These are phyloP conservation scores for Noctilio leporinus DNA, from an alignment of 2,113 vertebrate species.

Conservation along the genomic window DNA sequence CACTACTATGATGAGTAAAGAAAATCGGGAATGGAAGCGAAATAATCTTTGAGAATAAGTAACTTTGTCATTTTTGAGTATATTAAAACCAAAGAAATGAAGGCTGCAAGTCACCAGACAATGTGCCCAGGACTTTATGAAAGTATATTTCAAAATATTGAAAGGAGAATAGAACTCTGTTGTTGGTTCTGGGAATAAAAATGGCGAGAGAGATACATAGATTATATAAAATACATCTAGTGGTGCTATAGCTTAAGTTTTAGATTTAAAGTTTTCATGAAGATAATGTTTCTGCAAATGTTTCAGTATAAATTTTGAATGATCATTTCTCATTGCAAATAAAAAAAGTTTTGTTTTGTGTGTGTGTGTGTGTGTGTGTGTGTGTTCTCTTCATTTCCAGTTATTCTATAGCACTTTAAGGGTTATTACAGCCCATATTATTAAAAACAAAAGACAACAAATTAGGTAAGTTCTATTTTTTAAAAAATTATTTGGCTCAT, in stretches of 20 bases:
- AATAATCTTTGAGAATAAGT: constrained; percentile 51
- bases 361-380: neutral
- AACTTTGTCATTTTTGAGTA: neutral
- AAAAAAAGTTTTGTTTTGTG: neutral
- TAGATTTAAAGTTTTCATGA: neutral
- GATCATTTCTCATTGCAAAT: neutral
- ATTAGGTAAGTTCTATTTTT: neutral
- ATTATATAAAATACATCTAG: neutral
- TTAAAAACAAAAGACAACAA: neutral
- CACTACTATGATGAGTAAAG: constrained; percentile 51
- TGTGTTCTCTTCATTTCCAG: neutral
- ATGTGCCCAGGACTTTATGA: neutral
- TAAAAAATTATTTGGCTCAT: neutral
- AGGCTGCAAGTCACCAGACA: neutral
- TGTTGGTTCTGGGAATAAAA: neutral
- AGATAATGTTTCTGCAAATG: neutral
- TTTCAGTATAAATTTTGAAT: neutral
- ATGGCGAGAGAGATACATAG: neutral
- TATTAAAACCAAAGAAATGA: constrained; percentile 19
- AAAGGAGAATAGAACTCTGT: neutral
- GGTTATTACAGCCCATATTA: neutral
- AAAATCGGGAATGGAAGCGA: constrained; percentile 36
- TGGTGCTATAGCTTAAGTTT: neutral
- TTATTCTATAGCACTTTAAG: neutral
- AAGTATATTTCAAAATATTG: neutral